These are phyloP conservation scores for Orthosia incerta DNA, from an alignment of 2,888 invertebrate genomes.

Conservation along the genomic window DNA sequence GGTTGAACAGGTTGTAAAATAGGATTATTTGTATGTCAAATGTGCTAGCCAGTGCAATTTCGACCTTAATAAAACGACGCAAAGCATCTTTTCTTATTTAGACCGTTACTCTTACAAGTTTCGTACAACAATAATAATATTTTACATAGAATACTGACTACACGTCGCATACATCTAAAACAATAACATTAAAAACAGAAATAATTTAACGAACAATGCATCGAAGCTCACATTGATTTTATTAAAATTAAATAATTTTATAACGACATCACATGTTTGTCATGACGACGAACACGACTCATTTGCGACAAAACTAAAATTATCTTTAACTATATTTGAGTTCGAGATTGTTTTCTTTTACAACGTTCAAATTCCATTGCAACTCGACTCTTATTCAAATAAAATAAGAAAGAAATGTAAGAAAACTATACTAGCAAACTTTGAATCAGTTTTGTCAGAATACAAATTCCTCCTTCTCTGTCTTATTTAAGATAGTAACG, in stretches of 20 bases:
- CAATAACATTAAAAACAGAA: constrained; percentile 78
- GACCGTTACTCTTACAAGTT: not conserved
- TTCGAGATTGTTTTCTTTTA: too few species aligned
- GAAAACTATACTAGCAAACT: not conserved
- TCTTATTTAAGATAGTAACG: too few species aligned
- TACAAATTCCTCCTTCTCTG: not conserved
- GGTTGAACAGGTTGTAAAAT: too few species aligned
- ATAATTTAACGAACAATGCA: constrained; percentile 66
- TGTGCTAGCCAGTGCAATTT: not conserved
- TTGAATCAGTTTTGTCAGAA: not conserved
- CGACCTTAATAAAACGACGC: not conserved
- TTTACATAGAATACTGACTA: constrained; percentile 67
- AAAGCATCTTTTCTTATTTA: not conserved
- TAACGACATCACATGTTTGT: constrained; percentile 25
- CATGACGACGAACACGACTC: constrained; percentile 5
- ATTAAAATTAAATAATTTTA: constrained; percentile 28
- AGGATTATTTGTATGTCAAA: too few species aligned
- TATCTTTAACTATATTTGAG: not conserved
- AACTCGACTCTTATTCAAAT: too few species aligned
- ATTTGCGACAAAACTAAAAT: not conserved
- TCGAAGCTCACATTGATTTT: constrained; percentile 54
- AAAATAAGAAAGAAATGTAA: constrained; percentile 7
- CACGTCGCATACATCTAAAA: constrained; percentile 64
- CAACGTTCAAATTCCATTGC: too few species aligned
- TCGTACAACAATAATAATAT: constrained; percentile 33